Evolutionary conservation across 2,888 invertebrate genomes (phyloP).

Genomic region (Drosophila atroscutellata): DNA sequence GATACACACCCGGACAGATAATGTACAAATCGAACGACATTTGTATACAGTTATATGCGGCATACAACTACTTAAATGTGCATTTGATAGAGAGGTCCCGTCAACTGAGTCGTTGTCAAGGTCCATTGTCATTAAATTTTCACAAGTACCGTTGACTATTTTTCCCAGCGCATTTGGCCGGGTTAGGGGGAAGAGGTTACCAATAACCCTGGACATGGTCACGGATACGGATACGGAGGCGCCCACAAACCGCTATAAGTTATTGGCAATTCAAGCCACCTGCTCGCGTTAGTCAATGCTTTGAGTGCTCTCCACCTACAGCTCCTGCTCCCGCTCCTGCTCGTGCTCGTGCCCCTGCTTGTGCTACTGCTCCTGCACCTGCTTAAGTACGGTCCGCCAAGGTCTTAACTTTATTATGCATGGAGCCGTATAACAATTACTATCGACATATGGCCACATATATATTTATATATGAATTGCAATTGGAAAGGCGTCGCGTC

Average conservation of each 20-base stretch:
- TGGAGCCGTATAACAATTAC: conserved; percentile 14
- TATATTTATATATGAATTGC: conserved; percentile 20
- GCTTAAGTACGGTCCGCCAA: conserved; percentile 53
- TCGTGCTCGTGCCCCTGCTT: neutral
- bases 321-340: neutral
- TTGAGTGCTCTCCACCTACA: neutral
- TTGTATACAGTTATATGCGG: neutral
- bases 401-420: conserved; percentile 54
- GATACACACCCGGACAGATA: conserved; percentile 51
- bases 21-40: conserved; percentile 21
- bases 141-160: conserved; percentile 61
- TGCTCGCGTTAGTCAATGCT: conserved; percentile 45
- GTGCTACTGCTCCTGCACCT: neutral
- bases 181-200: neutral
- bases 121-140: conserved; percentile 73
- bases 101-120: conserved; percentile 17
- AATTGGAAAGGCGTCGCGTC: conserved; percentile 40
- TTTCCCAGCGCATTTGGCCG: conserved; percentile 58
- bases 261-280: conserved; percentile 76
- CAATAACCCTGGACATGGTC: conserved; percentile 8
- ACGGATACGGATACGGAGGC: neutral
- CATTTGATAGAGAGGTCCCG: conserved; percentile 12
- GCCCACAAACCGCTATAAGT: conserved; percentile 38
- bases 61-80: conserved; percentile 22
- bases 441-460: conserved; percentile 18